A percentile compares a stretch with the other conserved stretches of the same genome.
These are phyloP conservation scores for Corythucha ciliata DNA, from an alignment of 2,888 invertebrate genomes.

Conservation along the genomic window DNA sequence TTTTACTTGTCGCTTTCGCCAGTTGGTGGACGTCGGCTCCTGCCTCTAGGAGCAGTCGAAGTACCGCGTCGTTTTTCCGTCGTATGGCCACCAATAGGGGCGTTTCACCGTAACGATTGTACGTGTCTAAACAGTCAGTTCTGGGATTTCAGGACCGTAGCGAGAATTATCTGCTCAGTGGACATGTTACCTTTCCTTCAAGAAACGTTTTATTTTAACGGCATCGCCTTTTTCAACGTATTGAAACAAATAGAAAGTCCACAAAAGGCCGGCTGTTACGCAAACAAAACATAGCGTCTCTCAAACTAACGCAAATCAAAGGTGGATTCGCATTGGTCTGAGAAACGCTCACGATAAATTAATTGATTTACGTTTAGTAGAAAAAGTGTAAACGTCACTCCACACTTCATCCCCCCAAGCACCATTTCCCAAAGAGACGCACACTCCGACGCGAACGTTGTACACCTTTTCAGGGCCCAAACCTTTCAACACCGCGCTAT, in stretches of 20 bases:
- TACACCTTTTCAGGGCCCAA: constrained; percentile 26
- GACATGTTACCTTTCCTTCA: constrained; percentile 18
- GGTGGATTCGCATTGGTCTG: neutral
- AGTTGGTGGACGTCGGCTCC: constrained; percentile 21
- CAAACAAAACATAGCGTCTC: neutral
- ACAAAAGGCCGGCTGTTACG: constrained; percentile 23
- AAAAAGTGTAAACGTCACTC: constrained; percentile 22
- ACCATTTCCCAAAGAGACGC: neutral
- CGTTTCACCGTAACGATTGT: constrained; percentile 27
- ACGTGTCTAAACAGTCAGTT: constrained; percentile 15
- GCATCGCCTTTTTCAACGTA: constrained; percentile 22
- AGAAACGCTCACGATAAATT: neutral
- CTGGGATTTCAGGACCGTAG: constrained; percentile 5
- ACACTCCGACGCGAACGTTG: constrained; percentile 23
- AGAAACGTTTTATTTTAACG: constrained; percentile 20
- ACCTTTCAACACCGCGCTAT: constrained; percentile 18
- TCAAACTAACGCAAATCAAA: neutral
- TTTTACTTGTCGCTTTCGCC: constrained; percentile 14
- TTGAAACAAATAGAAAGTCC: constrained; percentile 27
- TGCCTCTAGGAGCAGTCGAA: constrained; percentile 12
- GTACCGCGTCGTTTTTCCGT: constrained; percentile 5
- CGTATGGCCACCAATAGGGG: constrained; percentile 25
- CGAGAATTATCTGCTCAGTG: neutral
- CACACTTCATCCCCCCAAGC: constrained; percentile 21
- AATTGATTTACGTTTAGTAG: constrained; percentile 25